Evolutionary conservation across 2,113 vertebrate species (phyloP), one percentile per base, ranked within the genome.

Genomic region (Aegithalos caudatus): DNA sequence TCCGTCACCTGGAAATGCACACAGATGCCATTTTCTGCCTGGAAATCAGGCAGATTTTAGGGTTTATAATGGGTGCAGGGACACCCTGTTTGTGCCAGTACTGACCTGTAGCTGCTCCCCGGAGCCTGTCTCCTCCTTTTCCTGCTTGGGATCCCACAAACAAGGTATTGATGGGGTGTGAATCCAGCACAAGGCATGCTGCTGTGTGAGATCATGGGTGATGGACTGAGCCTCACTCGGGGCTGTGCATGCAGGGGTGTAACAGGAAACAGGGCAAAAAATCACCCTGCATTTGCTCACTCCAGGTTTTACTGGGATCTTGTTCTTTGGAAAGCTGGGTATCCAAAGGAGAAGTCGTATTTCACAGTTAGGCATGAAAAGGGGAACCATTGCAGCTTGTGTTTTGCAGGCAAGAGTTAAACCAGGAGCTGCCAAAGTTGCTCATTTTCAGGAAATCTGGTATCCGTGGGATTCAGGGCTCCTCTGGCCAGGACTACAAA

Each of bases 11-110:
- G 94, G 88, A 92, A 92, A 83, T 42, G 92, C 86, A 35, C 48
- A 48, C 12, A 6, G 92, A 70, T 97, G 94, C 95, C 95, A 94
- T 96, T 96, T 97, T 96, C 92, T 93, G 86, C 61, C 73, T 84
- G 83, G 82, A 86, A 88, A 67, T 90, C n/a, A 22, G 64, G 27
- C 82, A 60, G 71, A 48, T 27, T 71, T 84, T 60, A 42, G 86
- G 72, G 37, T 58, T 77, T 62, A 4, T n/a, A 45, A 38, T 27
- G 60, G 76, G 37, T 3, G 4, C 31, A 11, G 48, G 38, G 44
- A n/a, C 35, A 15, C 13, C 23, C 62, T 0, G 2, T 45, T 65
- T 65, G 12, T 47, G 14, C 37, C 82, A 20, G 29, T 24, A 4
- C 27, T 95, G 70, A 40, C 57, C 62, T 44, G 21, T 8, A 25